A percentile compares a stretch with the other conserved stretches of the same genome.
These are phyloP conservation scores for Sericinus montela DNA, from an alignment of 2,888 invertebrate genomes.

Conservation along the genomic window DNA sequence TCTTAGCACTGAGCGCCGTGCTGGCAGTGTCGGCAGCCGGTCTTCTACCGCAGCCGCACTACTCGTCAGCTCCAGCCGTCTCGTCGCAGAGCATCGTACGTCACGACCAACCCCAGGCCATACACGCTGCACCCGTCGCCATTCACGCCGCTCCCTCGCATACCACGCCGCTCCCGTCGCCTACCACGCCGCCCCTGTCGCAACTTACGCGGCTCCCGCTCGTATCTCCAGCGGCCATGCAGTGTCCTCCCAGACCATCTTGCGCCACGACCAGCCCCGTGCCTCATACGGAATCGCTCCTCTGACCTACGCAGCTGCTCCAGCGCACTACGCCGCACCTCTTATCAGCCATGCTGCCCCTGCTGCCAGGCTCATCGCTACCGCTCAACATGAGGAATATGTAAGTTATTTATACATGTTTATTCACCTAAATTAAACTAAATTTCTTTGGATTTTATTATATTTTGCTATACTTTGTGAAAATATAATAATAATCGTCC, in stretches of 20 bases:
- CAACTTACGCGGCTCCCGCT: conserved; percentile 30
- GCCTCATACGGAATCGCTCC: conserved; percentile 37
- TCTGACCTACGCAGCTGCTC: conserved; percentile 31
- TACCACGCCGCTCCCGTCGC: conserved; percentile 34
- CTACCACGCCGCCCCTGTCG: conserved; percentile 37
- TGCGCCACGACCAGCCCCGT: conserved; percentile 38
- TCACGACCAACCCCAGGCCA: too few relatives aligned
- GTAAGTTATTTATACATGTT: neutral
- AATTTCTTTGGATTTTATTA: too few relatives aligned
- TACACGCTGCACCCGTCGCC: too few relatives aligned
- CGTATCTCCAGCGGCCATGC: conserved; percentile 35
- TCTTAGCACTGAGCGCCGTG: conserved; percentile 54
- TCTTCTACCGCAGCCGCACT: conserved; percentile 35
- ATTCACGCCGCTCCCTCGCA: conserved; percentile 25
- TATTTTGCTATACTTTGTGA: too few relatives aligned
- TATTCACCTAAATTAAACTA: too few relatives aligned
- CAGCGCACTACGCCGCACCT: conserved; percentile 32
- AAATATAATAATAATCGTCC: too few relatives aligned
- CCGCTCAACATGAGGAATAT: conserved; percentile 30
- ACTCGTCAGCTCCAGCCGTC: too few relatives aligned
- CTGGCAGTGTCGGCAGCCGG: conserved; percentile 61
- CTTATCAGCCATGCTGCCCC: conserved; percentile 34
- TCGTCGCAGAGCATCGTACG: too few relatives aligned
- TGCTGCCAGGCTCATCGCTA: conserved; percentile 33
- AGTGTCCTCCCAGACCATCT: conserved; percentile 49